A percentile compares a stretch with the other conserved stretches of the same genome.
Evolutionary conservation across 2,113 vertebrate species (phyloP).

Genomic region (Trematomus loennbergii): DNA sequence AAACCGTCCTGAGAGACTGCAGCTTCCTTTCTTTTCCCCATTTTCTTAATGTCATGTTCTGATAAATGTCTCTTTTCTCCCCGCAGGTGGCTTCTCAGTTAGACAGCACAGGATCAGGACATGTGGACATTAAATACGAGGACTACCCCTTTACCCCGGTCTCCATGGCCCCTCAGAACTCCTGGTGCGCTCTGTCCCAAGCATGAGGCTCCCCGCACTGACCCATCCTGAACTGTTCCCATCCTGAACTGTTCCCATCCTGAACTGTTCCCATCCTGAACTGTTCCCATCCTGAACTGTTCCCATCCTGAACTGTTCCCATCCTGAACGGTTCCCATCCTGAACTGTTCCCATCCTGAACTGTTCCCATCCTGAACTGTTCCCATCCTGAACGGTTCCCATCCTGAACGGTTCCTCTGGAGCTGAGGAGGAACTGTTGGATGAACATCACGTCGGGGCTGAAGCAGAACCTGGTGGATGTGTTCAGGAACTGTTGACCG

Average conservation of each 20-base stretch:
- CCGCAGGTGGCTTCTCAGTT: slow-evolving; percentile 82
- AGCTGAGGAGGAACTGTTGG: neutral
- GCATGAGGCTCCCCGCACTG: slow-evolving; percentile 81
- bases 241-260: too few species aligned
- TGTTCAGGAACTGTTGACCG: neutral
- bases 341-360: too few species aligned
- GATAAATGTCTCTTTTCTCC: neutral
- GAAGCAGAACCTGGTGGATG: neutral
- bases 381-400: too few species aligned
- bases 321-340: too few species aligned
- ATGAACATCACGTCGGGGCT: neutral
- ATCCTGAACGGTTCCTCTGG: neutral
- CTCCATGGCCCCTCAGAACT: slow-evolving; percentile 86
- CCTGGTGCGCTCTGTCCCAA: slow-evolving; percentile 93
- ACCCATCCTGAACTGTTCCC: neutral
- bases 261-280: too few species aligned
- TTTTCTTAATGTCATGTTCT: neutral
- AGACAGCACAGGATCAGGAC: slow-evolving; percentile 78
- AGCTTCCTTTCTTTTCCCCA: too few species aligned
- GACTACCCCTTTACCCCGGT: slow-evolving; percentile 88
- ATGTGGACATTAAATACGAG: slow-evolving; percentile 93
- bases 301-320: too few species aligned
- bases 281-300: too few species aligned
- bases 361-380: too few species aligned
- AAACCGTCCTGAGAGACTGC: too few species aligned